A percentile compares a stretch with the other conserved stretches of the same genome.
Evolutionary conservation across 30 jellyfish, hydroid and myxozoan species (phyloP).

Genomic region (Cassiopea andromeda): DNA sequence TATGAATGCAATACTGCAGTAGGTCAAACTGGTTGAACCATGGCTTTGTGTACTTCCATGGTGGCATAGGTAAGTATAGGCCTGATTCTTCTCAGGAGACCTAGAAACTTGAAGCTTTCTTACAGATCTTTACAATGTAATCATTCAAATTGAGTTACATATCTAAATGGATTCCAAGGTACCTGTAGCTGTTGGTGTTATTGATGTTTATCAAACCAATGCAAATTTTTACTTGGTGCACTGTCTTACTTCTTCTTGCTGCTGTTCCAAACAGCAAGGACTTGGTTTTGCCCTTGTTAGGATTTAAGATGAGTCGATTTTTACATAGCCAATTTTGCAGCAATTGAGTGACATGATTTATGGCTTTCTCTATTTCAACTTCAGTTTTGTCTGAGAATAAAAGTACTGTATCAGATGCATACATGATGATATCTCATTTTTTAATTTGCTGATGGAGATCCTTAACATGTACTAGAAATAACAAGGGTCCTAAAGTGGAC

Average conservation of each 20-base stretch:
- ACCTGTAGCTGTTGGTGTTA: constrained; percentile 38
- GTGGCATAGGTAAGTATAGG: constrained; percentile 53
- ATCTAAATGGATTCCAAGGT: constrained; percentile 53
- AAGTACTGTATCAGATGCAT: constrained; percentile 68
- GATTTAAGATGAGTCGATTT: constrained; percentile 36
- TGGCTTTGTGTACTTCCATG: constrained; percentile 14
- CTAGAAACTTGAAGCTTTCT: constrained; percentile 48
- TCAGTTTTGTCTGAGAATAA: not conserved
- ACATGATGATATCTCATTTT: constrained; percentile 33
- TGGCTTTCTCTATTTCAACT: constrained; percentile 28
- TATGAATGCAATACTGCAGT: constrained; percentile 35
- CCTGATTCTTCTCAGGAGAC: constrained; percentile 54
- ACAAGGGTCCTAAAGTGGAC: constrained; percentile 60
- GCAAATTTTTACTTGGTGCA: constrained; percentile 14
- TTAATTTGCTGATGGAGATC: constrained; percentile 61
- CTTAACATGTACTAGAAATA: constrained; percentile 63
- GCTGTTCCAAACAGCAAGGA: constrained; percentile 56
- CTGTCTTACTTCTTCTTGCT: constrained; percentile 34
- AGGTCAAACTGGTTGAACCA: constrained; percentile 29
- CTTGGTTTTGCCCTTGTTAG: constrained; percentile 48
- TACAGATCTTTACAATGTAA: constrained; percentile 36
- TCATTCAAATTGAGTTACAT: constrained; percentile 40
- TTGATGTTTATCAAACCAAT: constrained; percentile 31
- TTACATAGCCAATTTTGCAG: constrained; percentile 42
- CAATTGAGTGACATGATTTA: constrained; percentile 30